Evolutionary conservation across 2,888 invertebrate species (phyloP), one percentile per base, ranked within the genome.

Genomic region (Noctua pronuba): DNA sequence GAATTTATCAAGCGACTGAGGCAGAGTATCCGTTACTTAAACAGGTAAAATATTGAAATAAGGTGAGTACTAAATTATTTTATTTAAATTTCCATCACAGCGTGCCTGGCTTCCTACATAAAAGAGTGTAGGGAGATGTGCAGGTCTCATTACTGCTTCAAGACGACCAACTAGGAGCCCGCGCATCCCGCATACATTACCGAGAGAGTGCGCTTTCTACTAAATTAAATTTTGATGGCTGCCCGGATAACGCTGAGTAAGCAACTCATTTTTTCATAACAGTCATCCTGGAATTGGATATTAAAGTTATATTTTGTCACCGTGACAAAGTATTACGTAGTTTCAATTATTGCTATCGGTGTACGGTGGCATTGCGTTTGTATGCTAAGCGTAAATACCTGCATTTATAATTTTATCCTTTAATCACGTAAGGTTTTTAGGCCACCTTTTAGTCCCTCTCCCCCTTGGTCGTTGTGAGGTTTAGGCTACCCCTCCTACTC

Each of bases 191-290:
- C 93, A 94, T 94, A 94, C 93, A 94, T 95, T 94, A 95, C 94
- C 90, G 91, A 91, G 90, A 85, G 92, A 94, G 93, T 94, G 94
- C 94, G 94, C 95, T 95, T 93, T 95, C 94, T 94, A 93, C 92
- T 85, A 95, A 95, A 95, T 95, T 95, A 95, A 95, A 95, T 95
- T 95, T 95, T 95, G 94, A 95, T 94, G 94, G 91, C 91, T 92
- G 91, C 92, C 89, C 90, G 92, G 92, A 93, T 95, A 93, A 91
- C 91, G 91, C 86, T 86, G 91, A 90, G 91, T 89, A 89, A 93
- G 92, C 91, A 91, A 79, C 79, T 79, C 86, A 89, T 91, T 93
- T 93, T 93, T 92, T 91, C 90, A 81, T 86, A 89, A 88, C 88
- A 91, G 86, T 91, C 91, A 90, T 92, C 90, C 91, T 90, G 81